phyloP scores from a whole-genome alignment of 2,113 vertebrate species.

The Fregata magnificens region DNA sequence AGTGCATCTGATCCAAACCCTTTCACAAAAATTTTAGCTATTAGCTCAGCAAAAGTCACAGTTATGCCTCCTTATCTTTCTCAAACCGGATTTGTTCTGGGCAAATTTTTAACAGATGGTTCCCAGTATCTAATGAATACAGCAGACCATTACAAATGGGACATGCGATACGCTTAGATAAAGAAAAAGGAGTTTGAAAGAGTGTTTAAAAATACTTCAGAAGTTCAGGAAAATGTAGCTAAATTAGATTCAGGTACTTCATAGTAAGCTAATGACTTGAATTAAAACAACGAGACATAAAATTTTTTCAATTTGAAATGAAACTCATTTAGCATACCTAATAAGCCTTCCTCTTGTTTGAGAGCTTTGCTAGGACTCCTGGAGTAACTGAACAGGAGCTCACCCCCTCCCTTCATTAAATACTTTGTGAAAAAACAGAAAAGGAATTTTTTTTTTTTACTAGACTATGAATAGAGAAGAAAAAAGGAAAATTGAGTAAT shows the following conservation, averaged over 20 bases:
- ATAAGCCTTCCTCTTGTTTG: not conserved
- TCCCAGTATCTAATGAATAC: constrained; percentile 20
- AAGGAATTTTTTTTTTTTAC: not conserved
- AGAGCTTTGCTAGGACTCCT: not conserved
- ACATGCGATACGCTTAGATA: not conserved
- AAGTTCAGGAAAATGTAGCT: not conserved
- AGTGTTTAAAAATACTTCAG: not conserved
- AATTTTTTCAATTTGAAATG: not conserved
- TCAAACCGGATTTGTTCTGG: constrained; percentile 42
- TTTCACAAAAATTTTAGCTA: not conserved
- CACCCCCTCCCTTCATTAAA: not conserved
- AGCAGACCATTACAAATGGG: constrained; percentile 27
- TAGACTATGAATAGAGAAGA: not conserved
- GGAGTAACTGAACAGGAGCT: not conserved
- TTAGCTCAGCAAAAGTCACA: constrained; percentile 47
- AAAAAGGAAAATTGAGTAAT: not conserved
- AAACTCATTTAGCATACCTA: not conserved
- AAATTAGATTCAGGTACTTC: constrained; percentile 1
- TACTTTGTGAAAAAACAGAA: not conserved
- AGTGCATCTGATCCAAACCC: constrained; percentile 26
- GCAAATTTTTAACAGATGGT: constrained; percentile 42
- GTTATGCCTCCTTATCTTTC: not conserved
- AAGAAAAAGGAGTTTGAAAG: not conserved
- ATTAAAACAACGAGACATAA: not conserved
- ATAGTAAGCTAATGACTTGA: not conserved